Evolutionary conservation across 2,797 vertebrate genomes (phyloP).

Genomic region (Sternarchorhynchus goeldii): DNA sequence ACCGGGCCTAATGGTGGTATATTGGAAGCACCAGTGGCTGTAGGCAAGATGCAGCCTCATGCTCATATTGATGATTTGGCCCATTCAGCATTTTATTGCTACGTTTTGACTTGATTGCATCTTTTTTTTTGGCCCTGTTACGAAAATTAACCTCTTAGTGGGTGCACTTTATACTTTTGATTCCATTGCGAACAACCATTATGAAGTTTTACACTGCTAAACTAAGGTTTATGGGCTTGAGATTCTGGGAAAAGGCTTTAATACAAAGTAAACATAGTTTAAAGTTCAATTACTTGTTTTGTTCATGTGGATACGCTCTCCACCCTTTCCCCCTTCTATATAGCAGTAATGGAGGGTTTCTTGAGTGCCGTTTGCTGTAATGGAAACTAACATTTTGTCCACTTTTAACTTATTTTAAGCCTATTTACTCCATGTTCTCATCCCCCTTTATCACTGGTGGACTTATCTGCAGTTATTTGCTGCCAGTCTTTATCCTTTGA

Average conservation of each 20-base stretch:
- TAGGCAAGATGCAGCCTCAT: too few species aligned
- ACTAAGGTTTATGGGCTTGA: not conserved
- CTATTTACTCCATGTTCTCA: not conserved
- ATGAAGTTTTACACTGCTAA: not conserved
- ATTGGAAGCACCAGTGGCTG: too few species aligned
- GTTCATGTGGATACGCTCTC: not conserved
- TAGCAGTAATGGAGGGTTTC: not conserved
- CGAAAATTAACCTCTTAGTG: not conserved
- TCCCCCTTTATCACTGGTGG: slow-evolving; percentile 19
- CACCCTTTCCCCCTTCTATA: too few species aligned
- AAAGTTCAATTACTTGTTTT: not conserved
- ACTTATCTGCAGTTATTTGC: not conserved
- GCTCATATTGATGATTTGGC: not conserved
- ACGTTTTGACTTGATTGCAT: not conserved
- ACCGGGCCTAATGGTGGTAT: not conserved
- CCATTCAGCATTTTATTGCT: not conserved
- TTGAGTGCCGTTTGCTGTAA: not conserved
- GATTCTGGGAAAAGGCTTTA: not conserved
- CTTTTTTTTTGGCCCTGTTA: not conserved
- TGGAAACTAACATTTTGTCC: not conserved
- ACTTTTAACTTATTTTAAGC: not conserved
- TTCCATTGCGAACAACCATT: not conserved
- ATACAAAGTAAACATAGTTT: not conserved
- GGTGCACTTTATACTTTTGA: not conserved
- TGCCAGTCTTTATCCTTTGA: slow-evolving; percentile 26